Conservation (phyloP, 1,140 invertebrate genomes). For the Drosophila kikkawai region DNA sequence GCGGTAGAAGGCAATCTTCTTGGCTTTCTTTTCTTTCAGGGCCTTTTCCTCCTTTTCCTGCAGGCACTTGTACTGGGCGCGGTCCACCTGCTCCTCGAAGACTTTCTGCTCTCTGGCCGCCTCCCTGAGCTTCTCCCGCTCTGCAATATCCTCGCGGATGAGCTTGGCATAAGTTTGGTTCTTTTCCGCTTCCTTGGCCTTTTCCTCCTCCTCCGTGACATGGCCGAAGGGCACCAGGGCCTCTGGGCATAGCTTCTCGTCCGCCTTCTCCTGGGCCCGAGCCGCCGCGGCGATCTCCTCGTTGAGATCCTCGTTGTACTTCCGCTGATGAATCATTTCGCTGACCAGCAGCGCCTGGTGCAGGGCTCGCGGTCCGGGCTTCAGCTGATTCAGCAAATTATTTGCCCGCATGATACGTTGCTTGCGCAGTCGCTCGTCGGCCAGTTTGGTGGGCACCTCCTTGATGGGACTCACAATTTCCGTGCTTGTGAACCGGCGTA, state of each 20-base stretch:
- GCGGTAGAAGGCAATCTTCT: slow-evolving; percentile 46
- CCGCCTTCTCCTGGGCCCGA: slow-evolving; percentile 32
- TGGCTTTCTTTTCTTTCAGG: slow-evolving; percentile 14
- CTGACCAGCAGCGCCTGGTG: slow-evolving; percentile 48
- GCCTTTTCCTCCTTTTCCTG: slow-evolving; percentile 46
- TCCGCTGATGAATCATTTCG: slow-evolving; percentile 49
- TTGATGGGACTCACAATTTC: not conserved
- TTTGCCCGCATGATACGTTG: slow-evolving; percentile 58
- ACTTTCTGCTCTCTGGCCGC: slow-evolving; percentile 18
- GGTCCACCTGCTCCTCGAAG: slow-evolving; percentile 39
- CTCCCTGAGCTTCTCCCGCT: slow-evolving; percentile 11
- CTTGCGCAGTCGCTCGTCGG: slow-evolving; percentile 49
- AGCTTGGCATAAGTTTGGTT: not conserved
- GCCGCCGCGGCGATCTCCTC: slow-evolving; percentile 43
- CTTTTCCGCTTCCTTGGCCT: slow-evolving; percentile 15
- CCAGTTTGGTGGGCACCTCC: slow-evolving; percentile 1
- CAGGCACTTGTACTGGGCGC: slow-evolving; percentile 43
- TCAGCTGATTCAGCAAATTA: slow-evolving; percentile 43
- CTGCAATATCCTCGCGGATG: slow-evolving; percentile 9
- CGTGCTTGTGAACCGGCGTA: not conserved
- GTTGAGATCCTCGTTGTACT: slow-evolving; percentile 44
- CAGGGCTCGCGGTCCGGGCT: slow-evolving; percentile 52
- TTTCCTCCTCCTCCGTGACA: slow-evolving; percentile 39
- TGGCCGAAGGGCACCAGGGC: slow-evolving; percentile 47
- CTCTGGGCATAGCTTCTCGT: slow-evolving; percentile 47